Percentiles rank a stretch among this genome's conserved stretches.
These are phyloP conservation scores for Mustelus asterias DNA, from an alignment of 2,113 vertebrate species.

Conservation along the genomic window DNA sequence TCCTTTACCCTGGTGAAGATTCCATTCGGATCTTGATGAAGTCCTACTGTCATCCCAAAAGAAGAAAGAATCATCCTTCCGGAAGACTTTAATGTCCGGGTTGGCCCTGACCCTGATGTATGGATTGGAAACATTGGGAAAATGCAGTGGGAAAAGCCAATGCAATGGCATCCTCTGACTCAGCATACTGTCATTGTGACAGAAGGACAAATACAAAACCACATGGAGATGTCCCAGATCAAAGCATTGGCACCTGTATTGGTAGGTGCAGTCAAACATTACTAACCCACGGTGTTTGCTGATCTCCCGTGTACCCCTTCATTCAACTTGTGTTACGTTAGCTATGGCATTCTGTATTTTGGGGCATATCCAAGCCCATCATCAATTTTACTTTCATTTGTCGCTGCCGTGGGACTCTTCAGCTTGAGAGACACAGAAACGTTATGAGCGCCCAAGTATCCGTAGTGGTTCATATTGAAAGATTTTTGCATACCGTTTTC, in stretches of 20 bases:
- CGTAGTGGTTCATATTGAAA: not conserved
- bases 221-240: no score
- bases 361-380: not conserved
- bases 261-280: not conserved
- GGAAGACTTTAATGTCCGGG: no score
- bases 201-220: no score
- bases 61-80: no score
- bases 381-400: not conserved
- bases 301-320: not conserved
- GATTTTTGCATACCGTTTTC: not conserved
- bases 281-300: not conserved
- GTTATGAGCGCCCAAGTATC: not conserved
- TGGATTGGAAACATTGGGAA: no score
- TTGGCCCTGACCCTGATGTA: no score
- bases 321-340: not conserved
- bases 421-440: not conserved
- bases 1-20: no score
- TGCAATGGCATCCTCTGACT: no score
- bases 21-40: no score
- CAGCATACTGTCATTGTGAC: no score
- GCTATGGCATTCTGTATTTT: not conserved
- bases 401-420: not conserved
- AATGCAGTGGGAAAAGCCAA: no score
- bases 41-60: no score
- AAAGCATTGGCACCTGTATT: not conserved